Conservation (phyloP, 2,797 vertebrate genomes). For the Mionectes olivaceus region DNA sequence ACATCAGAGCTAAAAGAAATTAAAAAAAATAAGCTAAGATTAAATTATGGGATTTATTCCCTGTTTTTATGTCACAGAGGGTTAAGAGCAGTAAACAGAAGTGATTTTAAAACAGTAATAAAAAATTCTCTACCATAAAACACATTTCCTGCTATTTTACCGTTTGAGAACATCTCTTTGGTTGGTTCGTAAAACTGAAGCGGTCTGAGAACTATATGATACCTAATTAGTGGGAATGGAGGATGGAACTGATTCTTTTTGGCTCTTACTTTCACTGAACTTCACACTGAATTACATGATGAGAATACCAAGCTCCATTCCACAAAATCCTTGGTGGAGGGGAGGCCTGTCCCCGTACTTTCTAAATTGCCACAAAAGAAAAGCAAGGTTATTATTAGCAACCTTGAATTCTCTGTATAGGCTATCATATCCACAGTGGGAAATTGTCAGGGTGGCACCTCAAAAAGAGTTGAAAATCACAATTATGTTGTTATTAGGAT, state of each 20-base stretch:
- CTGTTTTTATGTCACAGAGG: slow-evolving; percentile 1
- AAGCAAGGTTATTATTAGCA: not conserved
- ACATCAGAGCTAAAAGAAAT: not conserved
- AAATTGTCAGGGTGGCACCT: not conserved
- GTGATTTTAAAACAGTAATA: not conserved
- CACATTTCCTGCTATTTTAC: not conserved
- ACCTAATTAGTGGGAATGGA: not conserved
- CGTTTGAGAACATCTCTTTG: not conserved
- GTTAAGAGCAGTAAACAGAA: slow-evolving; percentile 27
- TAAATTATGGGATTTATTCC: slow-evolving; percentile 20
- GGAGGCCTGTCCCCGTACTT: not conserved
- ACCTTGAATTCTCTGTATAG: not conserved
- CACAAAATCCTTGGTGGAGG: not conserved
- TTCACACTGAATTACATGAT: not conserved
- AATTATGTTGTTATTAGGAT: not conserved
- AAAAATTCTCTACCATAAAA: not conserved
- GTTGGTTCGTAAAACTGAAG: not conserved
- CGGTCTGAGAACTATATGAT: not conserved
- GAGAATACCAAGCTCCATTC: not conserved
- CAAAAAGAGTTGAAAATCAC: not conserved
- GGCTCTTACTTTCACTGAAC: not conserved
- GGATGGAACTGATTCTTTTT: not conserved
- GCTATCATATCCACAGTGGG: not conserved
- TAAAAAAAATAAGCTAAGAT: not conserved
- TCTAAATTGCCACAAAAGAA: not conserved